A percentile compares a stretch with the other conserved stretches of the same genome.
Evolutionary conservation across 2,113 vertebrate species (phyloP).

Genomic region (Rhabdornis inornatus): DNA sequence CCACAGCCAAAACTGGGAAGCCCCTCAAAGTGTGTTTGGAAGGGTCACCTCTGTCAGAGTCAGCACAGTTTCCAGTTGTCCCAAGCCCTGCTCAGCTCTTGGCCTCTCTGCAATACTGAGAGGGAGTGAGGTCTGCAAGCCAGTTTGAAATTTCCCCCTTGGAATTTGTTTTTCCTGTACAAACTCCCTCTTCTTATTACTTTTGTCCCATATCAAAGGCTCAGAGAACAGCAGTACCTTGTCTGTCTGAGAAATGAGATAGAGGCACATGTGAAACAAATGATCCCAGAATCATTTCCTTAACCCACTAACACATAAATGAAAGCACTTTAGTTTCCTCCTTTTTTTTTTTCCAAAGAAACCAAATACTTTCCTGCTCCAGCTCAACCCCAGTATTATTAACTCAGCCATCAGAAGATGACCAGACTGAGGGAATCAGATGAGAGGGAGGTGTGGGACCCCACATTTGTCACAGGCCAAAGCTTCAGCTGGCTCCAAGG

Average conservation of each 20-base stretch:
- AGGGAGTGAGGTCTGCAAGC: background rate
- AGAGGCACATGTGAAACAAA: background rate
- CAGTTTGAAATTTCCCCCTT: background rate
- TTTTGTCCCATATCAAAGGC: background rate
- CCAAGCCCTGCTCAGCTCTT: background rate
- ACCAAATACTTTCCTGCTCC: background rate
- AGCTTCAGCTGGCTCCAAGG: background rate
- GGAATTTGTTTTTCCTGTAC: background rate
- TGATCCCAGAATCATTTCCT: background rate
- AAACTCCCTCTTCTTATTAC: background rate
- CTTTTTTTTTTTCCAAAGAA: background rate
- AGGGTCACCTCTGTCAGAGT: background rate
- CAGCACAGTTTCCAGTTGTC: background rate
- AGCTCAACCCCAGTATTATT: background rate
- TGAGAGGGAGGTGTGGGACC: background rate
- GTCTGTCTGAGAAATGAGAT: background rate
- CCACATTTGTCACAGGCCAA: background rate
- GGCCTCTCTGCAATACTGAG: background rate
- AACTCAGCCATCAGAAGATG: background rate
- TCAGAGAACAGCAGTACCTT: background rate
- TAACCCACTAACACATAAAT: background rate
- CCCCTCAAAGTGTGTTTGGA: background rate
- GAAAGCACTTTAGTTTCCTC: background rate
- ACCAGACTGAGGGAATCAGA: background rate
- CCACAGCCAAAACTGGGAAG: background rate